Evolutionary conservation across 2,888 invertebrate genomes (phyloP).

Genomic region (Glaucopsyche alexis): DNA sequence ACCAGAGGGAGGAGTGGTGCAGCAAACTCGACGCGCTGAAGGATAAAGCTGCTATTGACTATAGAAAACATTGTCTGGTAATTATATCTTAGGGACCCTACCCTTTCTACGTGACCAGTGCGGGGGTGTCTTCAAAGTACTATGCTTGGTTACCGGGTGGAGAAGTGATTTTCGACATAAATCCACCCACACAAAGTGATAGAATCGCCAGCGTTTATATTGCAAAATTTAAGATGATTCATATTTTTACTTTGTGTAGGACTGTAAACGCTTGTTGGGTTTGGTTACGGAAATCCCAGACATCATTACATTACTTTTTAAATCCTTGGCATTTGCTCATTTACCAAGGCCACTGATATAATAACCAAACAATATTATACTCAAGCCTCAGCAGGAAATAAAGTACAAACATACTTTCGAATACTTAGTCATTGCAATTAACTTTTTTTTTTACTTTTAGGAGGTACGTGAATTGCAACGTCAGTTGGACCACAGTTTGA

Average conservation of each 20-base stretch:
- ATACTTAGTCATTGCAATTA: neutral
- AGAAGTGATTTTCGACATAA: no score
- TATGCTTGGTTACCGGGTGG: no score
- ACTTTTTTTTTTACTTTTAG: slow-evolving; percentile 46
- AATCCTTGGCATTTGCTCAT: slow-evolving; percentile 11
- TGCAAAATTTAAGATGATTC: no score
- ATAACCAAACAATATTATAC: neutral
- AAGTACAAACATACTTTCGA: neutral
- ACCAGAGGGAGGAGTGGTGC: slow-evolving; percentile 91
- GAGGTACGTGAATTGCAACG: slow-evolving; percentile 94
- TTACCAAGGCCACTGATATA: slow-evolving; percentile 2
- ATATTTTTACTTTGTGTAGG: neutral
- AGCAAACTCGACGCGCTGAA: slow-evolving; percentile 89
- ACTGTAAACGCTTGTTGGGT: neutral
- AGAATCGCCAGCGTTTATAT: no score
- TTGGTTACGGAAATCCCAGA: slow-evolving; percentile 44
- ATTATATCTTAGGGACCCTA: slow-evolving; percentile 36
- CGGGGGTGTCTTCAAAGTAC: no score
- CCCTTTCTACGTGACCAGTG: no score
- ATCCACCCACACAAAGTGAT: no score
- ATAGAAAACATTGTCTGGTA: slow-evolving; percentile 72
- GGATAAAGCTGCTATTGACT: slow-evolving; percentile 81
- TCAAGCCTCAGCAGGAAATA: neutral
- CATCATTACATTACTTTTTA: slow-evolving; percentile 38
- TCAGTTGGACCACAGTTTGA: slow-evolving; percentile 90